These are phyloP conservation scores for Sycophila sp. DNA, from an alignment of 1,140 invertebrate species.

Conservation along the genomic window DNA sequence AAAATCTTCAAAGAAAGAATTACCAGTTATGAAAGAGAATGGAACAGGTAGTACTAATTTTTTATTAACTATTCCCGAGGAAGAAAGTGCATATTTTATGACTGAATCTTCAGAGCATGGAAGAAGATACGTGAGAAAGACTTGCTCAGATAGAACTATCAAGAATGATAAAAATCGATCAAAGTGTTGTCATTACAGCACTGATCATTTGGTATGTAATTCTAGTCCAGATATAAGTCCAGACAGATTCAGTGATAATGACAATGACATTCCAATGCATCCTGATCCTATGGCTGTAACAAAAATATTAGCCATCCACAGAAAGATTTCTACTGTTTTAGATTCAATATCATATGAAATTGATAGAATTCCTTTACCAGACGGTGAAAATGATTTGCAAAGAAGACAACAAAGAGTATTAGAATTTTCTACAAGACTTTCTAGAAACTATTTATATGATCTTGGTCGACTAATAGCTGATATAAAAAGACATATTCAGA, in stretches of 20 bases:
- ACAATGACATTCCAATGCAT: slow-evolving; percentile 39
- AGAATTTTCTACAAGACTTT: slow-evolving; percentile 61
- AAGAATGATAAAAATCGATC: slow-evolving; percentile 43
- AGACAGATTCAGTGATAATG: slow-evolving; percentile 14
- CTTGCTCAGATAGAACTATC: slow-evolving; percentile 48
- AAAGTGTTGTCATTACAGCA: slow-evolving; percentile 39
- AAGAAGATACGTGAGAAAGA: slow-evolving; percentile 40
- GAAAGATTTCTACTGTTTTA: slow-evolving; percentile 55
- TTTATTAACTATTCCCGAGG: slow-evolving; percentile 48
- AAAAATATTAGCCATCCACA: slow-evolving; percentile 56
- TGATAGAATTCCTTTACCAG: slow-evolving; percentile 57
- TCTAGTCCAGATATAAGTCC: slow-evolving; percentile 51
- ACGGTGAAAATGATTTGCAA: slow-evolving; percentile 59
- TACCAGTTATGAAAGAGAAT: slow-evolving; percentile 33
- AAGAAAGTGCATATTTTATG: slow-evolving; percentile 22
- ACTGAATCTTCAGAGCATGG: slow-evolving; percentile 36
- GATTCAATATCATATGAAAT: slow-evolving; percentile 59
- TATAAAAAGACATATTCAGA: slow-evolving; percentile 52
- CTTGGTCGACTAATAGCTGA: slow-evolving; percentile 56
- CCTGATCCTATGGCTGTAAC: slow-evolving; percentile 50
- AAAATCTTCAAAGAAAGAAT: not conserved
- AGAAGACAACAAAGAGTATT: slow-evolving; percentile 56
- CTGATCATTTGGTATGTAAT: slow-evolving; percentile 46
- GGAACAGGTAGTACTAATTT: slow-evolving; percentile 39
- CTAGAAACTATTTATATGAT: slow-evolving; percentile 63